Percentiles rank a stretch among this genome's conserved stretches.
Evolutionary conservation across 1,140 invertebrate genomes (phyloP).

Genomic region (Sarcophaga peregrina): DNA sequence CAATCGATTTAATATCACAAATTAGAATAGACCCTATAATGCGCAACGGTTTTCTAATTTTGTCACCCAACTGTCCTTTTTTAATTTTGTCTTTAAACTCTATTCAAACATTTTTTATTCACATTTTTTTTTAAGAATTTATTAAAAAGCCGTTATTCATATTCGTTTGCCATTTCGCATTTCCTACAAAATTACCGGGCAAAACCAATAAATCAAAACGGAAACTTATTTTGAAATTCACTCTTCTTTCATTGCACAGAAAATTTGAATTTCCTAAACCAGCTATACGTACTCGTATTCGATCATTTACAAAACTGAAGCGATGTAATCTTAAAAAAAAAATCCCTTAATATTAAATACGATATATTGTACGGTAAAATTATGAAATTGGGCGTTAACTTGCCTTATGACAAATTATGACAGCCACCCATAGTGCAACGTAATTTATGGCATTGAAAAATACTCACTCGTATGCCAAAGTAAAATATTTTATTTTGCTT

Average conservation of each 20-base stretch:
- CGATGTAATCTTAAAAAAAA: not conserved
- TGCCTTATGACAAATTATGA: slow-evolving; percentile 49
- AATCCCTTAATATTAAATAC: slow-evolving; percentile 5
- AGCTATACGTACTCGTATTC: not conserved
- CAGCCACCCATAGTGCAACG: slow-evolving; percentile 30
- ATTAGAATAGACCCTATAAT: too few relatives aligned
- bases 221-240: not conserved
- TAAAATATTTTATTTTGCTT: not conserved
- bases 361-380: slow-evolving; percentile 12
- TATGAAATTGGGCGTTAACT: slow-evolving; percentile 45
- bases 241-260: not conserved
- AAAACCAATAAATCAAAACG: not conserved
- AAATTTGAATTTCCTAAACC: slow-evolving; percentile 8
- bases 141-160: slow-evolving; percentile 10
- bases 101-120: not conserved
- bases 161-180: not conserved
- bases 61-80: too few relatives aligned
- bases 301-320: not conserved
- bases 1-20: too few relatives aligned
- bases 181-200: not conserved
- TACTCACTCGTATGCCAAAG: not conserved
- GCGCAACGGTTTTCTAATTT: too few relatives aligned
- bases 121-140: not conserved
- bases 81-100: too few relatives aligned
- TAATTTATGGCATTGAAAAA: not conserved